These are phyloP conservation scores for Proctacanthus coquilletti DNA, from an alignment of 1,140 invertebrate genomes.

Conservation along the genomic window DNA sequence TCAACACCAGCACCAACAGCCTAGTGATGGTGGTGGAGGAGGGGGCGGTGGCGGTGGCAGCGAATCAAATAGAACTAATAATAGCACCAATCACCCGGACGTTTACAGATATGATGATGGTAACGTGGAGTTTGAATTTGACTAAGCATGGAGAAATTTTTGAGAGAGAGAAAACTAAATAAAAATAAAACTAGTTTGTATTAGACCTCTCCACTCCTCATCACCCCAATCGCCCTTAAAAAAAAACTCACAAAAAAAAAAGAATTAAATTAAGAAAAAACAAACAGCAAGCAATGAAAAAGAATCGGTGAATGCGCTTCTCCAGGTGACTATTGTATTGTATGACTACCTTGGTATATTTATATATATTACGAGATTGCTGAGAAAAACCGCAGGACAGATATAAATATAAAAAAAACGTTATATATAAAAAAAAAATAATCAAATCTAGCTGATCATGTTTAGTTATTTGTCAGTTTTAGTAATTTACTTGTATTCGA, in stretches of 20 bases:
- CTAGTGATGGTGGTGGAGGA: not conserved
- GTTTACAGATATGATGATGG: slow-evolving; percentile 4
- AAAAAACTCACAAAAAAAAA: not conserved
- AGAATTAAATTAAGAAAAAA: not conserved
- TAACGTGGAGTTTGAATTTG: slow-evolving; percentile 2
- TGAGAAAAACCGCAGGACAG: too few relatives aligned
- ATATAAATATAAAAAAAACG: not conserved
- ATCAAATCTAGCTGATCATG: too few relatives aligned
- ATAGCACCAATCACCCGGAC: not conserved
- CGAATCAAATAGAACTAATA: too few relatives aligned
- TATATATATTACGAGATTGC: too few relatives aligned
- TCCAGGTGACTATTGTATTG: not conserved
- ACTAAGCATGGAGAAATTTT: not conserved
- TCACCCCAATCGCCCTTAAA: too few relatives aligned
- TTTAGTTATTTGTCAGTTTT: too few relatives aligned
- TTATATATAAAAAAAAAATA: not conserved
- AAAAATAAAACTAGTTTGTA: not conserved
- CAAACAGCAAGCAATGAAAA: not conserved
- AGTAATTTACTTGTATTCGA: too few relatives aligned
- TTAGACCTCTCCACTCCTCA: too few relatives aligned
- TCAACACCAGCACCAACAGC: not conserved
- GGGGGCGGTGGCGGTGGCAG: too few relatives aligned
- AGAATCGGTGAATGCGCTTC: not conserved
- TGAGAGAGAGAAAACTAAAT: not conserved
- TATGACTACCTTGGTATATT: not conserved